Evolutionary conservation across 2,888 invertebrate species (phyloP).

Genomic region (Chouioia cunea): DNA sequence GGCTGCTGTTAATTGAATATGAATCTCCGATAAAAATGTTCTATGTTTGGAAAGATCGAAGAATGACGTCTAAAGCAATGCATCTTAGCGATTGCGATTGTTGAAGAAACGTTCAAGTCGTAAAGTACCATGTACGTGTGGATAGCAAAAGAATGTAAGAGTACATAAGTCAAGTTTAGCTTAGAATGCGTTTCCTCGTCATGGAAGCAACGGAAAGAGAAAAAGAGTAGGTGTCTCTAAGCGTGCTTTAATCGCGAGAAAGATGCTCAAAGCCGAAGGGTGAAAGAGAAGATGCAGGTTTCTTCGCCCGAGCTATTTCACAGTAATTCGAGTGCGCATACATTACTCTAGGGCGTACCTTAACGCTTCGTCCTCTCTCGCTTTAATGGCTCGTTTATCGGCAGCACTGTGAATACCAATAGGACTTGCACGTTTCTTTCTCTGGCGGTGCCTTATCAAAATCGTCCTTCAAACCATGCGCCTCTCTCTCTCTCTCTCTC

Average conservation of each 20-base stretch:
- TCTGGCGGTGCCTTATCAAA: constrained; percentile 29
- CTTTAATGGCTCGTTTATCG: constrained; percentile 48
- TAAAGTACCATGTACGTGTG: no score
- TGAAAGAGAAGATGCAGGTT: constrained; percentile 3
- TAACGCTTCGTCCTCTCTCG: constrained; percentile 15
- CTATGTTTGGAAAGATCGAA: no score
- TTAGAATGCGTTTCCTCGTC: no score
- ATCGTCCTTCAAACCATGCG: constrained; percentile 46
- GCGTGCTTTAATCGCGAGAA: constrained; percentile 27
- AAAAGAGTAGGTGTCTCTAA: constrained; percentile 18
- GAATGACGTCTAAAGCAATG: no score
- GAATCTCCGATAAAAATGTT: no score
- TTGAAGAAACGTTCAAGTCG: no score
- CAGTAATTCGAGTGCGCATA: constrained; percentile 46
- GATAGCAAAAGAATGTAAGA: no score
- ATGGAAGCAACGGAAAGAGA: constrained; percentile 1
- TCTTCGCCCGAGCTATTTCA: constrained; percentile 20
- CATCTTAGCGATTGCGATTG: no score
- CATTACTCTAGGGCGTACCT: constrained; percentile 31
- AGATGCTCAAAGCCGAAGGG: background rate
- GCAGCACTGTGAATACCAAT: background rate
- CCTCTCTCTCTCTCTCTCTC: constrained; percentile 11
- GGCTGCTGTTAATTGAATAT: no score
- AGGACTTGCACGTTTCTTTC: background rate
- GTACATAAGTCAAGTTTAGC: no score